Percentiles rank a stretch among this genome's conserved stretches.
Conservation (phyloP, 2,888 invertebrate genomes). For the Hoplodrina blanda region DNA sequence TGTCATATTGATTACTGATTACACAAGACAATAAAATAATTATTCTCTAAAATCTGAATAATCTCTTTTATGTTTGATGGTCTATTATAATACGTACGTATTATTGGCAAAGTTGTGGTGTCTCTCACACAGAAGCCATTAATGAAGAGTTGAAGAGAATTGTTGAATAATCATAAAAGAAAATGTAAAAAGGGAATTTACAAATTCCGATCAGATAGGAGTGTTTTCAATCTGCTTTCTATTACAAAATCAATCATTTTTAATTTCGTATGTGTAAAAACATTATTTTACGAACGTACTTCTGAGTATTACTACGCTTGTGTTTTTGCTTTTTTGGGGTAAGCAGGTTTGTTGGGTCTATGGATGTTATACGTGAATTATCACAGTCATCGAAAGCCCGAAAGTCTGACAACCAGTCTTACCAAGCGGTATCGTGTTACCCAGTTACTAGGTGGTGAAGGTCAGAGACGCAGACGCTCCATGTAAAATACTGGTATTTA, state of each 20-base stretch:
- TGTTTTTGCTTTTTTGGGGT: background rate
- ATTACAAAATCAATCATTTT: background rate
- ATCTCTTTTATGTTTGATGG: background rate
- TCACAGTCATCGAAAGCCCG: no score
- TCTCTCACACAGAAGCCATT: background rate
- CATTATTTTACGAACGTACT: background rate
- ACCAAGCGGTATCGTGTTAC: no score
- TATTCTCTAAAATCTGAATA: background rate
- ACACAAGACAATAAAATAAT: conserved; percentile 5
- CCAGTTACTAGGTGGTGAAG: no score
- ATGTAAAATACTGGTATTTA: no score
- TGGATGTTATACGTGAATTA: no score
- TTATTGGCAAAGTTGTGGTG: background rate
- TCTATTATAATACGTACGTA: background rate
- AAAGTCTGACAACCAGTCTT: no score
- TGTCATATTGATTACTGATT: conserved; percentile 28
- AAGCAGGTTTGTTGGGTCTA: background rate
- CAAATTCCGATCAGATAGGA: background rate
- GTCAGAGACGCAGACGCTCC: no score
- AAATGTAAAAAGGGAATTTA: conserved; percentile 6
- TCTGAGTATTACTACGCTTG: background rate
- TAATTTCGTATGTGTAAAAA: background rate
- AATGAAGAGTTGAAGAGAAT: background rate
- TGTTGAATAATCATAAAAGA: conserved; percentile 11
- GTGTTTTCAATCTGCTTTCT: background rate